Conservation (phyloP, 2,888 invertebrate genomes). For the Xylota sylvarum region DNA sequence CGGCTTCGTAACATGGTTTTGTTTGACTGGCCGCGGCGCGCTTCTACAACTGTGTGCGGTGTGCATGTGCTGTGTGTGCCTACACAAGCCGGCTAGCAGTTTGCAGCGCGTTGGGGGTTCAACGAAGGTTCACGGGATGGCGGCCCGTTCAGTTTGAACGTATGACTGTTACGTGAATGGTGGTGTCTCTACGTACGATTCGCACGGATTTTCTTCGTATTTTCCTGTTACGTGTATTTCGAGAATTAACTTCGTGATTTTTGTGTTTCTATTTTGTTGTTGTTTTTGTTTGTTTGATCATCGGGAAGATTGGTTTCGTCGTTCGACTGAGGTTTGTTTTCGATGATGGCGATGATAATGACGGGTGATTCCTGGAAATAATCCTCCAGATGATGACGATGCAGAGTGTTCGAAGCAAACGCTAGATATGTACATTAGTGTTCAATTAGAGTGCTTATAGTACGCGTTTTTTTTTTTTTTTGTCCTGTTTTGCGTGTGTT, state of each 20-base stretch:
- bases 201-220: slow-evolving; percentile 48
- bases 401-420: slow-evolving; percentile 24
- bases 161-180: slow-evolving; percentile 56
- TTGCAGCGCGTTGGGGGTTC: slow-evolving; percentile 56
- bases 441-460: slow-evolving; percentile 44
- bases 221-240: slow-evolving; percentile 55
- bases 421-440: slow-evolving; percentile 51
- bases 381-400: slow-evolving; percentile 49
- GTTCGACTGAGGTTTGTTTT: slow-evolving; percentile 32
- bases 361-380: slow-evolving; percentile 57
- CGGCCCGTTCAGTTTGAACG: slow-evolving; percentile 70
- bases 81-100: slow-evolving; percentile 64
- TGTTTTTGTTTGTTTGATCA: slow-evolving; percentile 22
- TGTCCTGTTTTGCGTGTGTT: slow-evolving; percentile 26
- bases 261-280: slow-evolving; percentile 1
- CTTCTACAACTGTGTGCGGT: slow-evolving; percentile 19
- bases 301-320: not conserved
- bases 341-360: slow-evolving; percentile 34
- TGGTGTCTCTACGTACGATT: slow-evolving; percentile 38
- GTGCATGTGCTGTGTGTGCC: slow-evolving; percentile 30
- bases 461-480: not conserved
- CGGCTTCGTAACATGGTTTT: slow-evolving; percentile 69
- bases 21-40: slow-evolving; percentile 26
- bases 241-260: slow-evolving; percentile 32
- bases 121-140: slow-evolving; percentile 68